A percentile compares a stretch with the other conserved stretches of the same genome.
Conservation (phyloP, 1,140 invertebrate species). For the Eciton burchellii region DNA sequence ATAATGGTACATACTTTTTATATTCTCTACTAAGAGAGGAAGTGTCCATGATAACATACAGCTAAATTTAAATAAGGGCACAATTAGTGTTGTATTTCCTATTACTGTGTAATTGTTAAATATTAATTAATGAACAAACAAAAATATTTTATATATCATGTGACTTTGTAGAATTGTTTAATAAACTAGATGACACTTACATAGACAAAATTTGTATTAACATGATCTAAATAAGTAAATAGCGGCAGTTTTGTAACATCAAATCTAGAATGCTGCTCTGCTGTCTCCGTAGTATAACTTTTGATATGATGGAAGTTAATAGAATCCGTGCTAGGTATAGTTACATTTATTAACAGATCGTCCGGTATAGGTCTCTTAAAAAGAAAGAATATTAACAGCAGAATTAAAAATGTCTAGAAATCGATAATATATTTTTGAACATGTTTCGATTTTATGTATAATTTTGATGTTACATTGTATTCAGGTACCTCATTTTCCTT, state of each 20-base stretch:
- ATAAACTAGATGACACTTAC: conserved; percentile 86
- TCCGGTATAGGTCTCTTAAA: conserved; percentile 88
- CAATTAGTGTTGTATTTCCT: conserved; percentile 36
- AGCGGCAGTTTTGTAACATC: conserved; percentile 89
- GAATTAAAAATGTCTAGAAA: conserved; percentile 40
- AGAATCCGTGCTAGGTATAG: conserved; percentile 89
- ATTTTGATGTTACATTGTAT: neutral
- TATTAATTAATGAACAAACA: conserved; percentile 20
- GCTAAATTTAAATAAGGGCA: conserved; percentile 83
- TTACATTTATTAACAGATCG: conserved; percentile 89
- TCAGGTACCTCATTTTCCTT: conserved; percentile 90
- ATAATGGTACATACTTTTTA: conserved; percentile 90
- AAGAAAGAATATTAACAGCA: conserved; percentile 48
- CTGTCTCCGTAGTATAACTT: conserved; percentile 86
- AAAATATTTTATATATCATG: conserved; percentile 29
- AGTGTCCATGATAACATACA: conserved; percentile 91
- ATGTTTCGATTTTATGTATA: neutral
- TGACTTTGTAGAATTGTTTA: too few relatives aligned
- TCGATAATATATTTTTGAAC: neutral
- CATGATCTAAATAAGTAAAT: conserved; percentile 91
- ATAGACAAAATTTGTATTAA: conserved; percentile 94
- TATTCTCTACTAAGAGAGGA: conserved; percentile 86
- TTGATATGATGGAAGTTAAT: conserved; percentile 90
- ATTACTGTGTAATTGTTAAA: neutral
- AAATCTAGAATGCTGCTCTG: conserved; percentile 87